These are phyloP conservation scores for Laticauda laticaudata DNA, from an alignment of 2,113 vertebrate genomes.

Conservation along the genomic window DNA sequence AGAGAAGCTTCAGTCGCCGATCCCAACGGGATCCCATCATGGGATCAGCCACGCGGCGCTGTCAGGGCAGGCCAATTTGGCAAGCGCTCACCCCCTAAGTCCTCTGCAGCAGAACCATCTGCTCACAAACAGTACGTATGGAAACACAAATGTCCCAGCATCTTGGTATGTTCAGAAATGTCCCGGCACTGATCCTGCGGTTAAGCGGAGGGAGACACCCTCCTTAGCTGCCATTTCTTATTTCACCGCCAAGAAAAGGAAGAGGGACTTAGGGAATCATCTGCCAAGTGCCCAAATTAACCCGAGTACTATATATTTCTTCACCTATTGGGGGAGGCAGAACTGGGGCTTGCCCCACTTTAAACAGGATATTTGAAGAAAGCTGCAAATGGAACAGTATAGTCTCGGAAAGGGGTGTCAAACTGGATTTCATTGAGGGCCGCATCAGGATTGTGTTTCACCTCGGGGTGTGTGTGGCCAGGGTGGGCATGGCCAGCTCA, in stretches of 20 bases:
- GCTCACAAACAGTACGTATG: conserved; percentile 83
- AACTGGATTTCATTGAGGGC: too few relatives aligned
- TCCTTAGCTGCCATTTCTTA: neutral
- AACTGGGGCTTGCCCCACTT: neutral
- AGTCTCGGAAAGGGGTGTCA: neutral
- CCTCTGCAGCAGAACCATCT: conserved; percentile 84
- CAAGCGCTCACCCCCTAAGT: conserved; percentile 70
- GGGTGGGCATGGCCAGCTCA: too few relatives aligned
- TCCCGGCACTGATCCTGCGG: neutral
- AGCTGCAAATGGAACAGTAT: neutral
- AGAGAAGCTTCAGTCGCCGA: conserved; percentile 83
- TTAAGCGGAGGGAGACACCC: neutral
- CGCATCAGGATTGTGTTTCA: too few relatives aligned
- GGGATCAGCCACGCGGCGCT: conserved; percentile 71
- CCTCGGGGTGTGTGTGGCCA: too few relatives aligned
- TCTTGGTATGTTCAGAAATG: neutral
- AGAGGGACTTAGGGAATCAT: neutral
- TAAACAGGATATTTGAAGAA: neutral
- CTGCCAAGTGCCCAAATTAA: neutral
- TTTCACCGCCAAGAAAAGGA: neutral
- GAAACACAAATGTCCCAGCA: fast-evolving
- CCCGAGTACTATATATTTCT: neutral
- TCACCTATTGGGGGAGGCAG: neutral
- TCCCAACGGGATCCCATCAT: conserved; percentile 71
- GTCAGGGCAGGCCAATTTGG: conserved; percentile 72